Evolutionary conservation across 2,888 invertebrate genomes (phyloP), one percentile per base, ranked within the genome.

Genomic region (Drosophila robusta): DNA sequence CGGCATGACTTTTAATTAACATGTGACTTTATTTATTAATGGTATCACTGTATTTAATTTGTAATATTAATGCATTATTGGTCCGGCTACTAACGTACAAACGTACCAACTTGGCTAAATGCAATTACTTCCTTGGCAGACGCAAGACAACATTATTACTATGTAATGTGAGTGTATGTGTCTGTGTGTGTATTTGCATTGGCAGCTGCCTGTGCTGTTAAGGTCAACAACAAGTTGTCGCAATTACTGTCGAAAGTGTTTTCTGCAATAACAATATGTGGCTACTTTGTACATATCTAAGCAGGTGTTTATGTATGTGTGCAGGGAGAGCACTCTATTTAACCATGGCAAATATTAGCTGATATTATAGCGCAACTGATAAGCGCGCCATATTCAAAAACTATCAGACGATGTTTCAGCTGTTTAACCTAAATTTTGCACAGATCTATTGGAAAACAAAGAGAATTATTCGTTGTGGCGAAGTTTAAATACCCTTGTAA

Each of bases 171-270:
- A 14, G n/a, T 34, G 26, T 8, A 7, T 36, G 2, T 22, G 38
- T 11, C 7, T 41, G 2, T 22, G 11, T 9, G 22, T 18, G 26
- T 70, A 75, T 83, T 70, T 52, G 60, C 67, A 62, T 70, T 70
- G 64, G 41, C 68, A 69, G 50, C 56, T 49, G 16, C 54, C 22
- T 44, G n/a, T 50, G 57, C 52, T 67, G 69, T 66, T 84, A 87
- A 87, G 79, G 85, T 84, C 76, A 87, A 84, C 87, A 80, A 80
- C 65, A 76, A 66, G 71, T 71, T 70, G 65, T 51, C 61, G 64
- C 56, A 56, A 49, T 45, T 60, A 41, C 34, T 57, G 50, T 61
- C 56, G 34, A 49, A 74, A 69, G 22, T 58, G 36, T 66, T 71
- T 67, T 67, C 73, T 72, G 68, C 68, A 72, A 58, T 49, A 66